Evolutionary conservation across 1,140 invertebrate genomes (phyloP), one percentile per base, ranked within the genome.

Genomic region (Rhynchophorus ferrugineus): DNA sequence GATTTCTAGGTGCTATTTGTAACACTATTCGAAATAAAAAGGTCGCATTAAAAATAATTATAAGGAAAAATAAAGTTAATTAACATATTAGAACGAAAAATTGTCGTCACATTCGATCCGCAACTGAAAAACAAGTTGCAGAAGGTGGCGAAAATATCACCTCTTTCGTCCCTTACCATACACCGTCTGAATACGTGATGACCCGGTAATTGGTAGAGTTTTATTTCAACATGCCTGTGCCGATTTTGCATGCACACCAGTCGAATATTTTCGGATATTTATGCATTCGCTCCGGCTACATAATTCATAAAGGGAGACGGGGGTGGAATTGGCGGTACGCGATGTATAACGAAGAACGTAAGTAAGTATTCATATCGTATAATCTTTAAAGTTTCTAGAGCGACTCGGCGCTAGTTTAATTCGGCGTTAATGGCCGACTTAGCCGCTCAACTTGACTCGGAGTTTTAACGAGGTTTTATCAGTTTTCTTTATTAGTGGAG

Each of bases 311-410:
- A 17, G 16, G 3, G 17, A 14, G 3, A 3, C 2, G 14, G 14
- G 14, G 14, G 18, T 7, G n/a, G 17, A 18, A 9, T 17, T 17
- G 14, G 14, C 3, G 14, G 13, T 37, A 37, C 35, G 14, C 14
- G 17, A 16, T 37, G 17, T 37, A 16, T 37, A 37, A 37, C 13
- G 14, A 37, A 16, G 35, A 13, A 37, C 14, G 35, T 37, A 37
- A 16, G 35, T 37, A 37, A 37, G 35, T 37, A 37, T 37, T 37
- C 35, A 37, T 37, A 37, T 37, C 35, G 35, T 37, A 37, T 16
- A 37, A 37, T 37, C 35, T 37, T 37, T 9, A 9, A 16, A n/a
- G 2, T 1, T 37, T 37, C 7, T 1, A 13, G 5, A 37, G 6
- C 34, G 8, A 37, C 35, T 36, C 16, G 8, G 35, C n/a, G 9